Conservation (phyloP, 2,797 vertebrate genomes). For the Danio albolineatus region DNA sequence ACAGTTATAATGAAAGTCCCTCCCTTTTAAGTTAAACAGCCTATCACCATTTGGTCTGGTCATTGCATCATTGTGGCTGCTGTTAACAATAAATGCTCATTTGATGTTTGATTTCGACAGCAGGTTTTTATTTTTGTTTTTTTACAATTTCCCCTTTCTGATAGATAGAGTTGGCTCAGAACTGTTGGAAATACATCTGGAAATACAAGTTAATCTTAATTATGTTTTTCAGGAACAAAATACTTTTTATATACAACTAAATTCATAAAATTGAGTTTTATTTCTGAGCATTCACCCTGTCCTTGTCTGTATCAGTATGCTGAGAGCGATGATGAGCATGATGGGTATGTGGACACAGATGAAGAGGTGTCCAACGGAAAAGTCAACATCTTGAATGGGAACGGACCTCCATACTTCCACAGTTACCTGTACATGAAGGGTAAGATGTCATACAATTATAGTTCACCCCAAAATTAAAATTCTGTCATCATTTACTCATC, state of each 20-base stretch:
- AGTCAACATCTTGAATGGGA: slow-evolving; percentile 86
- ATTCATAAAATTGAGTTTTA: background rate
- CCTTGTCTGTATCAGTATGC: slow-evolving; percentile 79
- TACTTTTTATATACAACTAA: background rate
- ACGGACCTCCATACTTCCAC: slow-evolving; percentile 91
- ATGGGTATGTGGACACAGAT: slow-evolving; percentile 90
- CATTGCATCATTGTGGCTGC: background rate
- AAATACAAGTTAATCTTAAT: too few species aligned
- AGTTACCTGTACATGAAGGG: slow-evolving; percentile 97
- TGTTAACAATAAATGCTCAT: background rate
- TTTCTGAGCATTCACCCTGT: background rate
- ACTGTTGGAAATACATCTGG: too few species aligned
- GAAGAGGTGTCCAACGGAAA: slow-evolving; percentile 88
- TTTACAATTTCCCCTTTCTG: too few species aligned
- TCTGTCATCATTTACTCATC: too few species aligned
- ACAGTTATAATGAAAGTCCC: background rate
- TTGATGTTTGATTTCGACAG: too few species aligned
- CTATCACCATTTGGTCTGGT: background rate
- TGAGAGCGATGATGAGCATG: slow-evolving; percentile 93
- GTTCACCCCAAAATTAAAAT: too few species aligned
- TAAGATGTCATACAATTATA: slow-evolving; percentile 57
- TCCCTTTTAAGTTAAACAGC: background rate
- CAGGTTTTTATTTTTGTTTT: too few species aligned
- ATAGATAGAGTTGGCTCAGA: too few species aligned
- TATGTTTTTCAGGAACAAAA: too few species aligned